A percentile compares a stretch with the other conserved stretches of the same genome.
phyloP scores from a whole-genome alignment of 2,888 invertebrate species.

The Ametastegia equiseti region DNA sequence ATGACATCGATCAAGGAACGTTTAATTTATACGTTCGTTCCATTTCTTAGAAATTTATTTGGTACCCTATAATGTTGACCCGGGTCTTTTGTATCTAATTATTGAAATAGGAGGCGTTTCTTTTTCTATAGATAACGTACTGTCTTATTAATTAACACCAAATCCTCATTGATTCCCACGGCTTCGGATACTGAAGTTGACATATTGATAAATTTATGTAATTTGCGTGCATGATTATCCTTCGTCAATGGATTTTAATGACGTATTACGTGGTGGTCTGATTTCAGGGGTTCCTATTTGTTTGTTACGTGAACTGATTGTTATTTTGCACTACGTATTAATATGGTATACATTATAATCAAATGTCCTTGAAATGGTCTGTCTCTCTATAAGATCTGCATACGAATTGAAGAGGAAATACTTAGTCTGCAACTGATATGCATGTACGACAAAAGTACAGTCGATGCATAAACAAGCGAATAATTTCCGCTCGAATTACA shows the following conservation, averaged over 20 bases:
- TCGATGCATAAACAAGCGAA: not conserved
- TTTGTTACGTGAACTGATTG: not conserved
- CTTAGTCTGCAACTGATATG: not conserved
- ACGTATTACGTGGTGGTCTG: not conserved
- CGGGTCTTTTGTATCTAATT: too few species aligned
- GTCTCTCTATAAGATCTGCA: constrained; percentile 23
- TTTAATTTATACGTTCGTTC: too few species aligned
- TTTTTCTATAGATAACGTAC: not conserved
- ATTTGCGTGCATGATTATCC: too few species aligned
- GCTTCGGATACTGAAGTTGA: not conserved
- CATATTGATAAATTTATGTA: not conserved
- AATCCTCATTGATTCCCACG: not conserved
- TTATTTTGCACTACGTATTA: too few species aligned
- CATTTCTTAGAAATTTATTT: too few species aligned
- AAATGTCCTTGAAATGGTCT: not conserved
- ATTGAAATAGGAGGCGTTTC: not conserved
- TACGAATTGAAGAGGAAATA: constrained; percentile 15
- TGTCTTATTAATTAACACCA: not conserved
- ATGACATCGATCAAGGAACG: too few species aligned
- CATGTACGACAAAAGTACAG: not conserved
- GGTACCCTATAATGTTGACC: too few species aligned
- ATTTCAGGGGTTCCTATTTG: not conserved
- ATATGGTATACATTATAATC: not conserved
- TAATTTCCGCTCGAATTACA: not conserved
- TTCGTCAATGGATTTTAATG: not conserved